Percentiles rank a stretch among this genome's conserved stretches.
These are phyloP conservation scores for Glomeris marginata DNA, from an alignment of 2,888 invertebrate genomes.

Conservation along the genomic window DNA sequence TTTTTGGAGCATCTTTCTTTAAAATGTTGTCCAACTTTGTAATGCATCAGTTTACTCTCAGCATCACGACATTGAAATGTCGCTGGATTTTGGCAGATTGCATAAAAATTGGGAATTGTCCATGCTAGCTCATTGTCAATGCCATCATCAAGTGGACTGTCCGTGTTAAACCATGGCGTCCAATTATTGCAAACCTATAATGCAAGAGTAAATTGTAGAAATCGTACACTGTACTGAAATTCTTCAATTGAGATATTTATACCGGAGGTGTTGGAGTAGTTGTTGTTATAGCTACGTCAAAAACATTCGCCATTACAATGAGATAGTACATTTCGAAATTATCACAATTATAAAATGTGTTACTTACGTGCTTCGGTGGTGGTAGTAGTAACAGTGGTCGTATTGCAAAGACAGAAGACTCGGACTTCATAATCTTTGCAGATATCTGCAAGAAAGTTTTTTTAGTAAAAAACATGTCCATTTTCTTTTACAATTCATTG, in stretches of 20 bases:
- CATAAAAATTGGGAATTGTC: constrained; percentile 18
- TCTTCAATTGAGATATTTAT: neutral
- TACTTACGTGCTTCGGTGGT: constrained; percentile 3
- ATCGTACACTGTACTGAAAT: neutral
- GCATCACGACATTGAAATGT: constrained; percentile 12
- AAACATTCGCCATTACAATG: neutral
- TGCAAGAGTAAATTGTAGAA: neutral
- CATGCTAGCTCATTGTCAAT: constrained; percentile 23
- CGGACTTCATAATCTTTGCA: constrained; percentile 24
- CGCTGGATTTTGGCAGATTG: constrained; percentile 19
- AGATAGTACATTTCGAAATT: no score
- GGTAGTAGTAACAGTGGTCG: constrained; percentile 4
- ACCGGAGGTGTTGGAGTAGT: neutral
- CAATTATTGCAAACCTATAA: constrained; percentile 34
- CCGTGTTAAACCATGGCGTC: constrained; percentile 30
- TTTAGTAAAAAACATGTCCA: no score
- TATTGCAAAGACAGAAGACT: constrained; percentile 21
- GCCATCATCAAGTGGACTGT: constrained; percentile 9
- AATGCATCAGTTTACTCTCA: neutral
- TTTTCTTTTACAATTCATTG: no score
- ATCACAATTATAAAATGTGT: neutral
- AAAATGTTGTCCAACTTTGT: constrained; percentile 10
- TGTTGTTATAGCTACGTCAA: neutral
- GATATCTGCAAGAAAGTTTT: constrained; percentile 10
- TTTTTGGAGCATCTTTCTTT: constrained; percentile 10